phyloP scores from a whole-genome alignment of 37 sponge, comb jelly and placozoan species.

The Dysidea cf. avara region DNA sequence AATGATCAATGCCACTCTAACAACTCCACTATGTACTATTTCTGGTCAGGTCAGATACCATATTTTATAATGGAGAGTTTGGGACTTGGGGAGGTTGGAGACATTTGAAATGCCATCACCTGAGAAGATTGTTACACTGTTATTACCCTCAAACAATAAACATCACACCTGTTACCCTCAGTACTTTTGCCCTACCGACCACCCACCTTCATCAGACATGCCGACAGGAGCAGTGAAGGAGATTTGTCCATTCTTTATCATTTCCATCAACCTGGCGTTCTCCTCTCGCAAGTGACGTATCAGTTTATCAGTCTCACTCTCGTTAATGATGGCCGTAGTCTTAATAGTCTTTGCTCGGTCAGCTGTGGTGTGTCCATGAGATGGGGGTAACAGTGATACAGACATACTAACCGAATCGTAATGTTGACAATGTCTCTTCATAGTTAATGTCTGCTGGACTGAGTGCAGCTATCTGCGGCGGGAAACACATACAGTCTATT shows the following conservation, averaged over 20 bases:
- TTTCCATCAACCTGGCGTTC: slow-evolving; percentile 52
- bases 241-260: slow-evolving; percentile 37
- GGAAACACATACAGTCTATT: slow-evolving; percentile 7
- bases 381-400: neutral
- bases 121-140: neutral
- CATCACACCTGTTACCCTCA: neutral
- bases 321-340: slow-evolving; percentile 67
- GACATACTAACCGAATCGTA: slow-evolving; percentile 64
- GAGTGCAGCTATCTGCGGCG: slow-evolving; percentile 56
- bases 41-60: no score
- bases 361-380: slow-evolving; percentile 15
- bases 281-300: slow-evolving; percentile 74
- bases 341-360: slow-evolving; percentile 72
- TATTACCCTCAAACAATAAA: neutral
- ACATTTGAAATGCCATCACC: neutral
- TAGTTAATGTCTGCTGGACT: slow-evolving; percentile 79
- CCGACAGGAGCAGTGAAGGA: neutral
- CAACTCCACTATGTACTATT: no score
- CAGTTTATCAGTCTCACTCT: slow-evolving; percentile 70
- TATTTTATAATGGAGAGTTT: no score
- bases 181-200: neutral
- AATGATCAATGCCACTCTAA: no score
- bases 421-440: slow-evolving; percentile 73
- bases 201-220: slow-evolving; percentile 38
- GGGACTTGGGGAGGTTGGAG: no score